These are phyloP conservation scores for Phallusia fumigata DNA, from an alignment of 23 tunicate species.

Conservation along the genomic window DNA sequence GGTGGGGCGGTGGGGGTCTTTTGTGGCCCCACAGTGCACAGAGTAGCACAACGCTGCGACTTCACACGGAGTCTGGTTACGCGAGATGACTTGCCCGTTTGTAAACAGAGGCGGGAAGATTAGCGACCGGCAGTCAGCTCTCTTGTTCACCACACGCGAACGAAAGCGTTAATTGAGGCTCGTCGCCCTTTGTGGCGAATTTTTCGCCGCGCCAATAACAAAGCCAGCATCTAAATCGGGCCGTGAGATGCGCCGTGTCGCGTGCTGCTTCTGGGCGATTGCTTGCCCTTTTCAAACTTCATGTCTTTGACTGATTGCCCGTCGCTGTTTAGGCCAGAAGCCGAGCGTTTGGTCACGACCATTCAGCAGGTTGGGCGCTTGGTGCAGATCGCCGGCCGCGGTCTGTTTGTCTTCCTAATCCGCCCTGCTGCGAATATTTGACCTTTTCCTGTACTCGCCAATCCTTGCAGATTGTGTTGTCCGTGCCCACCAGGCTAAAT, in stretches of 20 bases:
- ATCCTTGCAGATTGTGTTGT: too few relatives aligned
- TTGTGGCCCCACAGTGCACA: too few relatives aligned
- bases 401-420: conserved; percentile 9
- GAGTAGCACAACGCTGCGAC: background rate
- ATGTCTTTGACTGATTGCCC: background rate
- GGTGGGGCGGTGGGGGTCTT: too few relatives aligned
- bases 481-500: too few relatives aligned
- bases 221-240: background rate
- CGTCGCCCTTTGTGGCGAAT: background rate
- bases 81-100: background rate
- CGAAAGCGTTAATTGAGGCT: conserved; percentile 7
- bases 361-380: background rate
- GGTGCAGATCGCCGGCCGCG: background rate
- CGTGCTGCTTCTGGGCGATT: background rate
- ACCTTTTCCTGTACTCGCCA: background rate
- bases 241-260: background rate
- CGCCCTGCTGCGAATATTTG: background rate
- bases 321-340: background rate
- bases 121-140: background rate
- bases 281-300: background rate
- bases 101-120: conserved; percentile 16
- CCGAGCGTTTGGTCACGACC: background rate
- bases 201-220: background rate
- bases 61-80: background rate
- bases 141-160: conserved; percentile 12